Percentiles rank a stretch among this genome's conserved stretches.
Evolutionary conservation across 2,113 vertebrate genomes (phyloP).

Genomic region (Hepsetus odoe): DNA sequence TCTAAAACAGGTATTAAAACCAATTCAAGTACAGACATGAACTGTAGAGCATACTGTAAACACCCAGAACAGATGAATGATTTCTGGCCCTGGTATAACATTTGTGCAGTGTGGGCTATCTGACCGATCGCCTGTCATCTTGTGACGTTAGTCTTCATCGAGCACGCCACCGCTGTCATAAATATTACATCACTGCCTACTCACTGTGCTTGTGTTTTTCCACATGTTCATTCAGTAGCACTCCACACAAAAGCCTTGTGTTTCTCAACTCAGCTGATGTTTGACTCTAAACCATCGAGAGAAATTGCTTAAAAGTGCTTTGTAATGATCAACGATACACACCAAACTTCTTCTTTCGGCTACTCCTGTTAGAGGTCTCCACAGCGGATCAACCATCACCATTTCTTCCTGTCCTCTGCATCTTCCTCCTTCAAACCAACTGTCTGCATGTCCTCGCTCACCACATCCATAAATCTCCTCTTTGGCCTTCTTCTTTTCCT

Average conservation of each 20-base stretch:
- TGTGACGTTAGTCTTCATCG: conserved; percentile 2
- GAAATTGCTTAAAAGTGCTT: too few relatives aligned
- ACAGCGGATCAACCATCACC: too few relatives aligned
- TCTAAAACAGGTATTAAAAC: too few relatives aligned
- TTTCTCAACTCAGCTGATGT: not conserved
- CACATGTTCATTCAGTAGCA: not conserved
- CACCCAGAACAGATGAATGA: conserved; percentile 4
- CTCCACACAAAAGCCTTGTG: not conserved
- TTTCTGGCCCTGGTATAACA: conserved; percentile 1
- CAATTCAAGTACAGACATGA: not conserved
- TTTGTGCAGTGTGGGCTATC: not conserved
- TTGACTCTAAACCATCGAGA: not conserved
- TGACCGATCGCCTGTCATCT: not conserved
- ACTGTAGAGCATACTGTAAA: conserved; percentile 13
- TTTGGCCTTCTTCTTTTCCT: too few relatives aligned
- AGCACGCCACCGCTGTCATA: not conserved
- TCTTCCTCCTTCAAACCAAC: too few relatives aligned
- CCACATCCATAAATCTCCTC: too few relatives aligned
- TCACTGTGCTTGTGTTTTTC: conserved; percentile 30
- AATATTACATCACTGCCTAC: conserved; percentile 1
- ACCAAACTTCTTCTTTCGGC: too few relatives aligned
- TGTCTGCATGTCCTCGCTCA: too few relatives aligned
- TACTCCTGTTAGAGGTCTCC: too few relatives aligned
- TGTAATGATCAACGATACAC: too few relatives aligned
- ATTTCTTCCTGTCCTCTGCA: too few relatives aligned